Conservation (phyloP, 1,140 invertebrate species). For the Procambarus clarkii region DNA sequence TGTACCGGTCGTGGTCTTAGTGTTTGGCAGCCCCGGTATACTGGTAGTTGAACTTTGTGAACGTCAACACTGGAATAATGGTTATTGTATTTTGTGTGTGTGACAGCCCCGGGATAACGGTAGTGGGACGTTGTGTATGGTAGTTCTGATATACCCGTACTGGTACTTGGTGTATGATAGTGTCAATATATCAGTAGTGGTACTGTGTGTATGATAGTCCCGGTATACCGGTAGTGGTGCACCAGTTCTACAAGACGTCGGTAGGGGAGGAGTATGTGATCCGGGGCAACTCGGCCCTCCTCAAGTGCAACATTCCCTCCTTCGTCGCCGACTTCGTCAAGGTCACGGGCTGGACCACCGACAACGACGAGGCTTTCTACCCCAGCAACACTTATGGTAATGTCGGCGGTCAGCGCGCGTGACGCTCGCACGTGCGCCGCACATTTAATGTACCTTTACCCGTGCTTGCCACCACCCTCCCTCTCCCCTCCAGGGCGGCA, state of each 20-base stretch:
- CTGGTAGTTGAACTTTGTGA: too few relatives aligned
- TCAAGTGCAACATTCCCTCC: constrained; percentile 91
- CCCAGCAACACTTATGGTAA: constrained; percentile 28
- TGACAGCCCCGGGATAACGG: too few relatives aligned
- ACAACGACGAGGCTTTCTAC: constrained; percentile 76
- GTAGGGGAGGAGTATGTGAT: constrained; percentile 92
- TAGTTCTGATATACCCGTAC: too few relatives aligned
- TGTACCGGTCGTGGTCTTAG: too few relatives aligned
- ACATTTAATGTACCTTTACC: neutral
- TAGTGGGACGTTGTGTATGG: too few relatives aligned
- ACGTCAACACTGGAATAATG: too few relatives aligned
- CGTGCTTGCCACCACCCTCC: neutral
- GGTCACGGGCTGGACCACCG: constrained; percentile 88
- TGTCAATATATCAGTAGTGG: too few relatives aligned
- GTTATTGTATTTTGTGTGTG: too few relatives aligned
- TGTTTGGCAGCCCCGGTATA: too few relatives aligned
- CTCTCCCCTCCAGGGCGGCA: neutral
- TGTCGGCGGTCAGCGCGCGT: neutral
- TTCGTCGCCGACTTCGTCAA: constrained; percentile 92
- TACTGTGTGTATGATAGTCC: too few relatives aligned
- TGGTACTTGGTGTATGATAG: too few relatives aligned
- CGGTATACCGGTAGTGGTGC: constrained; percentile 81
- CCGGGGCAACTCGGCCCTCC: constrained; percentile 88
- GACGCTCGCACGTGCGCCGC: neutral
- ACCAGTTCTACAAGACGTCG: constrained; percentile 87